A percentile compares a stretch with the other conserved stretches of the same genome.
phyloP scores from a whole-genome alignment of 2,113 vertebrate genomes.

The Ia io region DNA sequence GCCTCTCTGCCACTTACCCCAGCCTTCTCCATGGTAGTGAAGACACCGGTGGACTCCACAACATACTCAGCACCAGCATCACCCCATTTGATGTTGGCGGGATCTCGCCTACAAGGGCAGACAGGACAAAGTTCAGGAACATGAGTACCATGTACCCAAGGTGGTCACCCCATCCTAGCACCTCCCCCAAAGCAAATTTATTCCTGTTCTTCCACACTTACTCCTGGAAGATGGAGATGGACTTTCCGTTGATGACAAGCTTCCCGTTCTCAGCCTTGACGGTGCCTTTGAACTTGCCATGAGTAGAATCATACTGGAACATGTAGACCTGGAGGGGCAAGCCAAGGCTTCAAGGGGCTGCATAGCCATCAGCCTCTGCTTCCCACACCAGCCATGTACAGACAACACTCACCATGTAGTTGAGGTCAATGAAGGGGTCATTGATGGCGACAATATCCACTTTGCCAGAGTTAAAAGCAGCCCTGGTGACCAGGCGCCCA shows the following conservation, averaged over 20 bases:
- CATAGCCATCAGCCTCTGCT: accelerated
- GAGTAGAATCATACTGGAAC: slow-evolving; percentile 99
- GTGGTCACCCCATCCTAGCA: accelerated
- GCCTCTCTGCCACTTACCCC: slow-evolving; percentile 85
- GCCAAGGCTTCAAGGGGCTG: accelerated
- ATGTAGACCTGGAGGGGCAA: slow-evolving; percentile 90
- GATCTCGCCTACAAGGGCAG: slow-evolving; percentile 87
- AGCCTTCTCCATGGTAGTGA: slow-evolving; percentile 97
- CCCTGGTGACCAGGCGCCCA: slow-evolving; percentile 95
- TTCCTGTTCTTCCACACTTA: slow-evolving; percentile 77
- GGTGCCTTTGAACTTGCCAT: slow-evolving; percentile 90
- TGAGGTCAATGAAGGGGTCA: slow-evolving; percentile 97
- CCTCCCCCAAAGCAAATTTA: neutral
- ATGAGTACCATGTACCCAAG: accelerated
- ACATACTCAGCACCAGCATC: slow-evolving; percentile 94
- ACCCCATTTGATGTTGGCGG: slow-evolving; percentile 95
- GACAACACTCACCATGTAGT: slow-evolving; percentile 92
- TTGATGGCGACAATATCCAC: slow-evolving; percentile 95
- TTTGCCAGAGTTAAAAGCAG: slow-evolving; percentile 84
- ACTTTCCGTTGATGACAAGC: slow-evolving; percentile 90
- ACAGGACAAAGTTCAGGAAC: neutral
- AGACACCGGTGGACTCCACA: slow-evolving; percentile 98
- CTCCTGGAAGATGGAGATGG: slow-evolving; percentile 94
- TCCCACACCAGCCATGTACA: accelerated
- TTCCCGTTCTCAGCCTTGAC: slow-evolving; percentile 93